These are phyloP conservation scores for Psephotus haematonotus DNA, from an alignment of 2,113 vertebrate species.

Conservation along the genomic window DNA sequence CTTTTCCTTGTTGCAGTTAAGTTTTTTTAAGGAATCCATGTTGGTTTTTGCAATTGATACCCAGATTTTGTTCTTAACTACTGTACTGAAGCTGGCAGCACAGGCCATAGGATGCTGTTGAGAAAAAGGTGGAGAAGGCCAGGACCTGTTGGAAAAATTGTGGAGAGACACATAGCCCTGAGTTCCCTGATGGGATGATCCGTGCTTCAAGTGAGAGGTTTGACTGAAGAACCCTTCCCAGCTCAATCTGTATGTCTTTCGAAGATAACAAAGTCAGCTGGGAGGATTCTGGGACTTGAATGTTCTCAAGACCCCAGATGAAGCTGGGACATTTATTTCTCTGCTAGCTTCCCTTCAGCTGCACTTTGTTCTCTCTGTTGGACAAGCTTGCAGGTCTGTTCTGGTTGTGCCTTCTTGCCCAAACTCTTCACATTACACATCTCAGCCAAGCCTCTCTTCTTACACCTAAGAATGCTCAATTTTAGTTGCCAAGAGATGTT, in stretches of 20 bases:
- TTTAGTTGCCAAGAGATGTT: background rate
- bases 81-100: background rate
- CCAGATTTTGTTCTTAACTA: background rate
- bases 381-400: background rate
- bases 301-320: background rate
- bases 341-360: background rate
- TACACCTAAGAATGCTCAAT: background rate
- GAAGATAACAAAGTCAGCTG: background rate
- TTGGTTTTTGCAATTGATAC: rapidly evolving
- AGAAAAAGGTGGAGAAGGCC: background rate
- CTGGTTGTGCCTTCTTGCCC: background rate
- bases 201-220: background rate
- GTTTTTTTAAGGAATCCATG: background rate
- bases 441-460: background rate
- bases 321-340: background rate
- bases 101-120: background rate
- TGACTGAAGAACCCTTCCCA: background rate
- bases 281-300: background rate
- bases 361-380: background rate
- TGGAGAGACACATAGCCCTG: background rate
- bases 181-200: background rate
- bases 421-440: background rate
- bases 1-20: background rate
- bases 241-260: background rate
- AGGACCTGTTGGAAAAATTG: background rate